These are phyloP conservation scores for Lepisosteus oculatus DNA, from an alignment of 2,113 vertebrate genomes.

Conservation along the genomic window DNA sequence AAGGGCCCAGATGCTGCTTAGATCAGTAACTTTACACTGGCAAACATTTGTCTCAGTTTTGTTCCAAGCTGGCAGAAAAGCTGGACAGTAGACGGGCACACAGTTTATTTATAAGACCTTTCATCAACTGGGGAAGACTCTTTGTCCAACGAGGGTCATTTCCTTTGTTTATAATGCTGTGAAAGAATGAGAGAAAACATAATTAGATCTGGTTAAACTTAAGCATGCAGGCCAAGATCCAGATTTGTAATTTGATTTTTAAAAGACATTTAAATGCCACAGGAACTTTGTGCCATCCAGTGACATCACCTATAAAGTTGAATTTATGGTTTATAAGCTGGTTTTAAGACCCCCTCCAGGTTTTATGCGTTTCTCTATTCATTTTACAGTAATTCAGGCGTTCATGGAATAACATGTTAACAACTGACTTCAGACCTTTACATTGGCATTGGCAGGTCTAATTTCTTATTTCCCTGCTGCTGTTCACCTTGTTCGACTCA, in stretches of 20 bases:
- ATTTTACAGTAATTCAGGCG: neutral
- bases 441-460: neutral
- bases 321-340: neutral
- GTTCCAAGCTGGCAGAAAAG: slow-evolving; percentile 15
- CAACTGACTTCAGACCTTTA: neutral
- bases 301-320: too few species aligned
- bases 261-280: neutral
- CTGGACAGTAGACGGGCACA: neutral
- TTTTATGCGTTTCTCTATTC: neutral
- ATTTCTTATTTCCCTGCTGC: neutral
- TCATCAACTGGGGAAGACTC: slow-evolving; percentile 10
- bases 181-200: slow-evolving; percentile 1
- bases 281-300: neutral
- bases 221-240: neutral
- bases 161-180: neutral
- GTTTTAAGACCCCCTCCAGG: neutral
- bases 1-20: neutral
- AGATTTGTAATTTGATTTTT: neutral
- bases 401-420: neutral
- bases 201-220: neutral
- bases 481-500: too few species aligned
- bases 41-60: slow-evolving; percentile 26
- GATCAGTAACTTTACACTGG: slow-evolving; percentile 13
- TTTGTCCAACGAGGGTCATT: neutral
- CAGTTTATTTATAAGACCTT: neutral